Evolutionary conservation across 1,140 invertebrate genomes (phyloP).

Genomic region (Drosophila takahashii): DNA sequence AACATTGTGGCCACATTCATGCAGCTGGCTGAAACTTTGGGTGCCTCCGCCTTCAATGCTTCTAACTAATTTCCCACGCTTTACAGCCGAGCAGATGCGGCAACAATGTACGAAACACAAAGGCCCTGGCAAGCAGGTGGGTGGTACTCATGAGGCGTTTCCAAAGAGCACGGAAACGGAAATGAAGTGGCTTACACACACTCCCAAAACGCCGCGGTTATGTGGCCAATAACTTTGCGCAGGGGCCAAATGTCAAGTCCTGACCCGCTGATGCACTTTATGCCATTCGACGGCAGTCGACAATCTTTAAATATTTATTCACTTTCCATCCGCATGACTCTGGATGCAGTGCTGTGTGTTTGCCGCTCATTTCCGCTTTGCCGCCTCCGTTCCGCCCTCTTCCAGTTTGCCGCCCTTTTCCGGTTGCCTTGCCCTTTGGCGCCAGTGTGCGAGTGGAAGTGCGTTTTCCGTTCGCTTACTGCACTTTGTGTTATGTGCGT

Average conservation of each 20-base stretch:
- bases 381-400: slow-evolving; percentile 23
- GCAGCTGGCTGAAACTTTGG: slow-evolving; percentile 26
- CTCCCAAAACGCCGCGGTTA: slow-evolving; percentile 6
- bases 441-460: slow-evolving; percentile 2
- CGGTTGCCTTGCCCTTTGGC: background rate
- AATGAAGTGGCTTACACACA: slow-evolving; percentile 32
- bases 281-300: background rate
- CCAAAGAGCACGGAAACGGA: slow-evolving; percentile 46
- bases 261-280: slow-evolving; percentile 1
- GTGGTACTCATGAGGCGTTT: slow-evolving; percentile 2
- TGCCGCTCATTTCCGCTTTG: slow-evolving; percentile 59
- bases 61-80: slow-evolving; percentile 66
- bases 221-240: slow-evolving; percentile 30
- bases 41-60: slow-evolving; percentile 6
- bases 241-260: slow-evolving; percentile 25
- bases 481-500: slow-evolving; percentile 33
- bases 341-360: slow-evolving; percentile 36
- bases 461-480: slow-evolving; percentile 20
- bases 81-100: slow-evolving; percentile 17
- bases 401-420: slow-evolving; percentile 34
- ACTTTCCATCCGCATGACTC: slow-evolving; percentile 14
- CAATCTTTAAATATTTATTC: slow-evolving; percentile 47
- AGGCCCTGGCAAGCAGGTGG: background rate
- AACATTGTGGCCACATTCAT: slow-evolving; percentile 53
- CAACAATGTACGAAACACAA: slow-evolving; percentile 59